A percentile compares a stretch with the other conserved stretches of the same genome.
These are phyloP conservation scores for Ormyrus nitidulus DNA, from an alignment of 2,888 invertebrate genomes.

Conservation along the genomic window DNA sequence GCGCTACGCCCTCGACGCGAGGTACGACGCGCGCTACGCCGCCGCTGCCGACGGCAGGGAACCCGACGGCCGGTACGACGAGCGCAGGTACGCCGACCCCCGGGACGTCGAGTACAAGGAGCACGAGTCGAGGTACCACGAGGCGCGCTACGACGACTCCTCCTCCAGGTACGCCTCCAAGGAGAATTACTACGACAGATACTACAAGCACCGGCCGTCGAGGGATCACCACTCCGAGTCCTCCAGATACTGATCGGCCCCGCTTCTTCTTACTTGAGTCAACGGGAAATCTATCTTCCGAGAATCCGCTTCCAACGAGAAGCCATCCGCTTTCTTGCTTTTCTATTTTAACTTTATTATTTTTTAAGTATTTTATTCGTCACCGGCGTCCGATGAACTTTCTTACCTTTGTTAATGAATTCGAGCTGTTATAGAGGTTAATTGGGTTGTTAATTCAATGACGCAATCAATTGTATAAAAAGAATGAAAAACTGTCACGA, in stretches of 20 bases:
- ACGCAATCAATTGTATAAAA: background rate
- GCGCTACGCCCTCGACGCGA: conserved; percentile 37
- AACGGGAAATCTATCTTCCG: conserved; percentile 15
- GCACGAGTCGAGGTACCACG: conserved; percentile 64
- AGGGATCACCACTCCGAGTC: conserved; percentile 72
- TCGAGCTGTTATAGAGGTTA: too few species aligned
- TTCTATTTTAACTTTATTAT: background rate
- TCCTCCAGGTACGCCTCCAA: conserved; percentile 65
- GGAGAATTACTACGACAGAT: conserved; percentile 73
- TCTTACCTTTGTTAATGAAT: background rate
- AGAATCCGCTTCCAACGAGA: background rate
- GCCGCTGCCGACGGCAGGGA: conserved; percentile 53
- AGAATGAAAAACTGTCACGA: background rate
- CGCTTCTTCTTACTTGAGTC: background rate
- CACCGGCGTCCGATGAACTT: background rate
- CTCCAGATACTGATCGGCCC: conserved; percentile 68
- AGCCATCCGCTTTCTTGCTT: background rate
- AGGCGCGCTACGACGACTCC: conserved; percentile 60
- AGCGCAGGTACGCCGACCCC: conserved; percentile 55
- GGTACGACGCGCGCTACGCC: conserved; percentile 52
- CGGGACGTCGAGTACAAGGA: conserved; percentile 61
- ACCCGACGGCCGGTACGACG: conserved; percentile 62
- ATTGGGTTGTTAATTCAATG: too few species aligned
- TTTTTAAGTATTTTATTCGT: too few species aligned
- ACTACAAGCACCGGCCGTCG: conserved; percentile 72